Evolutionary conservation across 2,797 vertebrate species (phyloP).

Genomic region (Saxicola maurus): DNA sequence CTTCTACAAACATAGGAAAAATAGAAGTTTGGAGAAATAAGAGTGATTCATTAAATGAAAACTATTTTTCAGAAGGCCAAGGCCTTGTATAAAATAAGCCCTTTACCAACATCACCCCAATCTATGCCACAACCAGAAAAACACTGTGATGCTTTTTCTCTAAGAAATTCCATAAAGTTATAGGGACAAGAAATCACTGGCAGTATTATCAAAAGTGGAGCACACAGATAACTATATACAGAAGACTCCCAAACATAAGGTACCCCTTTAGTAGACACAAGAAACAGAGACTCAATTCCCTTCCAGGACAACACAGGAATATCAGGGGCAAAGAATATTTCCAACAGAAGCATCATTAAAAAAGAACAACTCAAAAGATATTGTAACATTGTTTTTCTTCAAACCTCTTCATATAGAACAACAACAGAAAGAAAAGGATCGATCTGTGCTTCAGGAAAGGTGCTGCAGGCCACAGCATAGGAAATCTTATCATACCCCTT

Average conservation of each 20-base stretch:
- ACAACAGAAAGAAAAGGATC: neutral
- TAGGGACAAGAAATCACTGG: neutral
- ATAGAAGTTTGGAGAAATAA: fast-evolving
- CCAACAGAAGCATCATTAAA: neutral
- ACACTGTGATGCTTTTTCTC: fast-evolving
- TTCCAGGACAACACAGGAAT: neutral
- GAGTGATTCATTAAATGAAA: neutral
- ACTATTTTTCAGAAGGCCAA: neutral
- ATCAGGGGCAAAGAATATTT: neutral
- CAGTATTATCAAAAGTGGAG: fast-evolving
- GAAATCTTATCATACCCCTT: neutral
- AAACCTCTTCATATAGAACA: neutral
- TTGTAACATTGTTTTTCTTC: neutral
- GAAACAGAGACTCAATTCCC: neutral
- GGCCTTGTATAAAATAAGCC: neutral
- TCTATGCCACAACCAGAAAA: neutral
- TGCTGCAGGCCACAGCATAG: neutral
- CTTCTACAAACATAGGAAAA: neutral
- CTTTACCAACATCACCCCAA: neutral
- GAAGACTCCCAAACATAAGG: neutral
- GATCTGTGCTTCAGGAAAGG: neutral
- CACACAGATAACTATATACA: neutral
- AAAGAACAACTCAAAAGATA: neutral
- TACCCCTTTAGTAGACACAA: neutral
- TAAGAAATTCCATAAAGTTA: neutral